Base-by-base conservation (phyloP, 2,888 invertebrate genomes). In the Chesias legatella region DNA sequence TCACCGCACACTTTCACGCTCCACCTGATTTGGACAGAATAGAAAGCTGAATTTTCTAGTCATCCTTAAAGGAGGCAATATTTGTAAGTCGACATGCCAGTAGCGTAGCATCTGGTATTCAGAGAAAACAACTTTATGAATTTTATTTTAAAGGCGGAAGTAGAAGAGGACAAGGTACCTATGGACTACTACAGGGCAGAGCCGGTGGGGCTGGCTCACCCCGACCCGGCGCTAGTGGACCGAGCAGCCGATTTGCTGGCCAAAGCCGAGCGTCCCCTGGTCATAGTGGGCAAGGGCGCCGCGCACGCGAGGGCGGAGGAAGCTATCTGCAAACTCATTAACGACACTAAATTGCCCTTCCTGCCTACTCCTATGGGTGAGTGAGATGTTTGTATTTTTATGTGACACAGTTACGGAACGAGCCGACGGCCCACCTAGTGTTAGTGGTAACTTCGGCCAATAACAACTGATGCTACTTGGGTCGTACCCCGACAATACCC, bases 311-410 rank as follows among this genome's bases (percentile, higher is more conserved):
- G 91, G 48, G 95, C 97, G 0, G 98, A 98, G 73, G 82, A 89
- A 0, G 90, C 91, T 35, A 75, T 96, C 11, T 84, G 90, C 9
- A 89, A 92, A 35, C 90, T 98, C 0, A 91, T 98, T 6, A 83
- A 91, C 7, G 81, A 84, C 9, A 93, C 93, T 1, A 92, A 93
- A 51, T 70, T 98, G 27, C 98, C 98, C 0, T 98, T 98, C 82
- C 83, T 98, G 53, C 95, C 98, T 0, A 98, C 97, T 2, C 98
- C 98, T 6, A 98, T 98, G 97, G 98, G 93, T 70, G 90, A 63
- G 56, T 45, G 22, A 22, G 8, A 25, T 13, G 7, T 7, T 5
- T 10, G 10, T 29, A 13, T 29, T 6, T 23, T 23, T n/a, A n/a
- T n/a, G n/a, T n/a, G n/a, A n/a, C n/a, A n/a, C n/a, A n/a, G n/a